These are phyloP conservation scores for Lepus timidus DNA, from an alignment of 2,113 vertebrate species.

Conservation along the genomic window DNA sequence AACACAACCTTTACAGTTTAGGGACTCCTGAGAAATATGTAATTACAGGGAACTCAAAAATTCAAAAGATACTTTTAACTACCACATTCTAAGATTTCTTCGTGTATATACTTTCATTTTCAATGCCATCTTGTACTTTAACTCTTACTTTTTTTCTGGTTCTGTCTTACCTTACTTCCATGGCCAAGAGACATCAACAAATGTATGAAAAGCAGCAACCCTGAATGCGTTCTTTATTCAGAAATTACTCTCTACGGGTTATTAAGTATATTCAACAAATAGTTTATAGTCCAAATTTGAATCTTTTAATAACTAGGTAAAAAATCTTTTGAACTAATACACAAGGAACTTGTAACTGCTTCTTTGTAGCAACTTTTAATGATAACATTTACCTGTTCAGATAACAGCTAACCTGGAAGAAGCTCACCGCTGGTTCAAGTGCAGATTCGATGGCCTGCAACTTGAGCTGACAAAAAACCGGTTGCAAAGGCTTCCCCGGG, in stretches of 20 bases:
- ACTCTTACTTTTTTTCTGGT: background rate
- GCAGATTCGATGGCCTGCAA: conserved; percentile 84
- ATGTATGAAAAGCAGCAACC: background rate
- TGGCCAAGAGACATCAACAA: background rate
- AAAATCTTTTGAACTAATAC: background rate
- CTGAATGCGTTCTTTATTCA: background rate
- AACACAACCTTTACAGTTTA: background rate
- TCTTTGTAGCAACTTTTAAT: conserved; percentile 10
- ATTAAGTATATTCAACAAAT: background rate
- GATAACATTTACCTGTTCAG: conserved; percentile 57
- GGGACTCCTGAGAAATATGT: background rate
- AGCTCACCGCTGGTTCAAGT: conserved; percentile 86
- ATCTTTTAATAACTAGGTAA: background rate
- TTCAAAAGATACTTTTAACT: background rate
- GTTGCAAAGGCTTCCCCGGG: conserved; percentile 56
- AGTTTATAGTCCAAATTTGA: background rate
- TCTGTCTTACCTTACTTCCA: background rate
- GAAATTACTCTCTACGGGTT: background rate
- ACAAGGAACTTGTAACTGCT: background rate
- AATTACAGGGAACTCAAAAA: background rate
- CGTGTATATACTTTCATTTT: background rate
- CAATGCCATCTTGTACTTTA: background rate
- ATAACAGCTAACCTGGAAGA: conserved; percentile 86
- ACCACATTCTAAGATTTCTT: background rate
- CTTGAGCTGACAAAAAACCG: conserved; percentile 76